These are phyloP conservation scores for Coranthus polyacanthus DNA, from an alignment of 2,797 vertebrate species.

Conservation along the genomic window DNA sequence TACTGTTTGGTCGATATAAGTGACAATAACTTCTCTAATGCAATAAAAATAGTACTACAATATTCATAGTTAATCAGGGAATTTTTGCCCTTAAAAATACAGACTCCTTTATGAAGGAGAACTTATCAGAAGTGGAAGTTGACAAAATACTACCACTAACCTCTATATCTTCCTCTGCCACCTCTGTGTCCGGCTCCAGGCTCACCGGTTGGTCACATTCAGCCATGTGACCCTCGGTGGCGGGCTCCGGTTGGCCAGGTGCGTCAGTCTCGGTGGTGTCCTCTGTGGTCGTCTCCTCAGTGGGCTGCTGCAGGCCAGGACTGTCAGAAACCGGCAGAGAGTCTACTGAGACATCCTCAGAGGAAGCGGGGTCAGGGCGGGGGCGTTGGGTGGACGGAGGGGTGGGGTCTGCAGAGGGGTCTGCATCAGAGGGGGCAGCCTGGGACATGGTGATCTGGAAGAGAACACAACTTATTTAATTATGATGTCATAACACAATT, in stretches of 20 bases:
- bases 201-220: conserved; percentile 91
- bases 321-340: conserved; percentile 16
- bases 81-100: too few species aligned
- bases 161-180: conserved; percentile 65
- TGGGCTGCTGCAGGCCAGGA: conserved; percentile 13
- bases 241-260: conserved; percentile 38
- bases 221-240: conserved; percentile 53
- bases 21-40: too few species aligned
- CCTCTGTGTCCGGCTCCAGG: conserved; percentile 85
- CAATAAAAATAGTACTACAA: too few species aligned
- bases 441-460: conserved; percentile 83
- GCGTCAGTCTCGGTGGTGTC: background rate
- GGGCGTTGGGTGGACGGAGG: conserved; percentile 14
- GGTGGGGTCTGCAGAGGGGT: conserved; percentile 43
- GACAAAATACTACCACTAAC: conserved; percentile 39
- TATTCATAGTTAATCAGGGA: too few species aligned
- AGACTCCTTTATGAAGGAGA: background rate
- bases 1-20: too few species aligned
- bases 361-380: conserved; percentile 16
- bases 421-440: conserved; percentile 44
- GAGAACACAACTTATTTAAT: background rate
- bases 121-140: background rate
- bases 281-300: conserved; percentile 14
- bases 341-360: conserved; percentile 45
- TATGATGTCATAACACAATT: too few species aligned